A percentile compares a stretch with the other conserved stretches of the same genome.
Evolutionary conservation across 1,140 invertebrate species (phyloP).

Genomic region (Micrasema minimum): DNA sequence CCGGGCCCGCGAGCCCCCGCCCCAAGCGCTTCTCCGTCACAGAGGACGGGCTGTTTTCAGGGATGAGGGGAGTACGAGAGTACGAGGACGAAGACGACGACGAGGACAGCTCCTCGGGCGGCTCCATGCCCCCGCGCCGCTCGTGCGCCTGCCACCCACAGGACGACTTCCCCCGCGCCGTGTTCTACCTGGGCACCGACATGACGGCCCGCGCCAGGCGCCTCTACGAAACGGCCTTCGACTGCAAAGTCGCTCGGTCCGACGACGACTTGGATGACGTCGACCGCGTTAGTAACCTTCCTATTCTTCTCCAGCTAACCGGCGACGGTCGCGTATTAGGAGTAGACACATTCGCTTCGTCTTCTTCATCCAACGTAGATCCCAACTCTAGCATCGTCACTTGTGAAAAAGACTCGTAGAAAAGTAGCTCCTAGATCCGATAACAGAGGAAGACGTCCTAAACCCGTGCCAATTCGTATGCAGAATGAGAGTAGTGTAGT

Average conservation of each 20-base stretch:
- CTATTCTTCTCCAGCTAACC: constrained; percentile 72
- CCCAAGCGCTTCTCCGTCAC: constrained; percentile 74
- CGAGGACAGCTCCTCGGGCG: constrained; percentile 62
- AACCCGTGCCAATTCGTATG: constrained; percentile 68
- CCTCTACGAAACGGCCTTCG: constrained; percentile 89
- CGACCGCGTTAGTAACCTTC: constrained; percentile 83
- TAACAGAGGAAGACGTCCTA: constrained; percentile 62
- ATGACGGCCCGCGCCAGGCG: constrained; percentile 72
- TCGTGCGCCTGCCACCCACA: constrained; percentile 75
- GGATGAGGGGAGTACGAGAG: constrained; percentile 55
- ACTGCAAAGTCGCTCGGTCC: constrained; percentile 84
- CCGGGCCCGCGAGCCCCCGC: constrained; percentile 62
- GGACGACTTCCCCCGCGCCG: constrained; percentile 71
- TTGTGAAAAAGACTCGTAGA: constrained; percentile 62
- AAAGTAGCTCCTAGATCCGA: constrained; percentile 66
- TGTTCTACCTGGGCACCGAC: constrained; percentile 72
- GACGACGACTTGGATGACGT: constrained; percentile 85
- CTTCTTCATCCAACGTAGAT: constrained; percentile 63
- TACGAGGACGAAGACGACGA: constrained; percentile 58
- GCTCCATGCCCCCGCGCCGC: constrained; percentile 71
- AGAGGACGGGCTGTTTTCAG: constrained; percentile 68
- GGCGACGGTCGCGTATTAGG: constrained; percentile 62
- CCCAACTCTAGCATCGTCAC: constrained; percentile 62
- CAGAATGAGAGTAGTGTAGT: constrained; percentile 69
- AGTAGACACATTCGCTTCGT: constrained; percentile 54